These are phyloP conservation scores for Hydrolagus affinis DNA, from an alignment of 2,113 vertebrate species.

Conservation along the genomic window DNA sequence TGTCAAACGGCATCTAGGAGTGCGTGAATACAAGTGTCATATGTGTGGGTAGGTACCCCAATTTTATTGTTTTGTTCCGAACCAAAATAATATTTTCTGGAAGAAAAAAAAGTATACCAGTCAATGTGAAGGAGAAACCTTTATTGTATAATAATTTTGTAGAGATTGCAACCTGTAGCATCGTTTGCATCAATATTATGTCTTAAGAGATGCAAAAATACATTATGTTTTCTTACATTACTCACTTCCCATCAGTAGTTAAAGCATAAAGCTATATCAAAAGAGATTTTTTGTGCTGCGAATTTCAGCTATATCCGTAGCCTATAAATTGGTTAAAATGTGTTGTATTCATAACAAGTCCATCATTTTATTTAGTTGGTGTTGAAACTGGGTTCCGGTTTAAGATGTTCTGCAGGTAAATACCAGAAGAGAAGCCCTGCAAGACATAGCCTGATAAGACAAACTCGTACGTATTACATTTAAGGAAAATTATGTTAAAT, in stretches of 20 bases:
- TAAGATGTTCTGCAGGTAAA: not conserved
- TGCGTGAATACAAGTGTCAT: slow-evolving; percentile 97
- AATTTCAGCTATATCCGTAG: slow-evolving; percentile 81
- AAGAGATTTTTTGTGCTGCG: slow-evolving; percentile 69
- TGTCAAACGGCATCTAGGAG: slow-evolving; percentile 95
- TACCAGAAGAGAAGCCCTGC: too few species aligned
- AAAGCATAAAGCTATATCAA: not conserved
- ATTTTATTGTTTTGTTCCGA: not conserved
- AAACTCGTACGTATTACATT: too few species aligned
- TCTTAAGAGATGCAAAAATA: not conserved
- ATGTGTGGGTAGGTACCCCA: slow-evolving; percentile 89
- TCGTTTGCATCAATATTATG: too few species aligned
- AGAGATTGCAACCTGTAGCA: not conserved
- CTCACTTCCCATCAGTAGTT: not conserved
- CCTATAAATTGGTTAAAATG: slow-evolving; percentile 84
- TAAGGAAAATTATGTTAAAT: too few species aligned
- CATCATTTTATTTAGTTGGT: not conserved
- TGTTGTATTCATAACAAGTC: slow-evolving; percentile 43
- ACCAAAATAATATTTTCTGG: not conserved
- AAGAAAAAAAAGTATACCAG: too few species aligned
- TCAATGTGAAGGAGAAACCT: not conserved
- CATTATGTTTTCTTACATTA: not conserved
- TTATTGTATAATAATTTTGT: too few species aligned
- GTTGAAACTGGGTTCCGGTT: not conserved
- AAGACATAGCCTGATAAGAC: too few species aligned